A percentile compares a stretch with the other conserved stretches of the same genome.
phyloP scores from a whole-genome alignment of 2,888 invertebrate species.

The Iselma pallidipennis region DNA sequence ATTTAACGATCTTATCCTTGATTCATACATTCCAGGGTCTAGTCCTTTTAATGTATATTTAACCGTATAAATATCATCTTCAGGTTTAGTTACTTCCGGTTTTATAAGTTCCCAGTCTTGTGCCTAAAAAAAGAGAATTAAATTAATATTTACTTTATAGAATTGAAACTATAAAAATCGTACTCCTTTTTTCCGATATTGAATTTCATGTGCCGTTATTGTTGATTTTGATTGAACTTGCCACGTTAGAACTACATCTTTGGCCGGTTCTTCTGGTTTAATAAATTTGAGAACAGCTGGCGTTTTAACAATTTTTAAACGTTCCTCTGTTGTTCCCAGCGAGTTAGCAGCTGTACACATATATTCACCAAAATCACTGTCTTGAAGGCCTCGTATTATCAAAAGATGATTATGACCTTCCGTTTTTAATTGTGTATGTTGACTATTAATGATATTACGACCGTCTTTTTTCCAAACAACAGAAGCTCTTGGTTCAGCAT shows the following conservation, averaged over 20 bases:
- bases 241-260: constrained; percentile 54
- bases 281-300: constrained; percentile 40
- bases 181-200: constrained; percentile 56
- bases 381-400: constrained; percentile 45
- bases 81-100: constrained; percentile 42
- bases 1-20: constrained; percentile 53
- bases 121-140: constrained; percentile 38
- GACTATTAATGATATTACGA: constrained; percentile 36
- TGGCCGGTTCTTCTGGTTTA: constrained; percentile 35
- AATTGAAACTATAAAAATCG: constrained; percentile 23
- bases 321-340: constrained; percentile 45
- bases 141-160: background rate
- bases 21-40: constrained; percentile 55
- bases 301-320: constrained; percentile 45
- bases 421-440: constrained; percentile 34
- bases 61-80: constrained; percentile 50
- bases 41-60: constrained; percentile 52
- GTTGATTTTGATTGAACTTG: constrained; percentile 57
- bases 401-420: constrained; percentile 45
- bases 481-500: constrained; percentile 52
- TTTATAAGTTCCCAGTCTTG: constrained; percentile 45
- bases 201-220: constrained; percentile 54
- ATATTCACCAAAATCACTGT: constrained; percentile 55
- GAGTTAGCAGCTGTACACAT: constrained; percentile 55
- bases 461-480: constrained; percentile 51